These are phyloP conservation scores for Pantherophis guttatus DNA, from an alignment of 2,113 vertebrate species.

Conservation along the genomic window DNA sequence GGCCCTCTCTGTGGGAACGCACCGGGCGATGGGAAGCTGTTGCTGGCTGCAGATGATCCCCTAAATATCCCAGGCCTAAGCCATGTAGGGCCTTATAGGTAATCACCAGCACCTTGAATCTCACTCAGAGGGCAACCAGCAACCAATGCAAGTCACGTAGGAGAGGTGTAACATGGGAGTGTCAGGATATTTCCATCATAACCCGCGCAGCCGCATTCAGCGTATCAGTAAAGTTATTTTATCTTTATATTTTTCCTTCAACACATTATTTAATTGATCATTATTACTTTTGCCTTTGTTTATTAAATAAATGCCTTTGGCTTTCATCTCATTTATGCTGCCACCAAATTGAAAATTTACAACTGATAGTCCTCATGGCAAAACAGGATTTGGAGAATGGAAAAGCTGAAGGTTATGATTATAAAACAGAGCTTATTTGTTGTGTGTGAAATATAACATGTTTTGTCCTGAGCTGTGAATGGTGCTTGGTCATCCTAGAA, in stretches of 20 bases:
- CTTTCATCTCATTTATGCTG: not conserved
- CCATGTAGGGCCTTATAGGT: too few species aligned
- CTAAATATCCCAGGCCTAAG: too few species aligned
- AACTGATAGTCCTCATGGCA: not conserved
- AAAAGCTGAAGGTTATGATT: not conserved
- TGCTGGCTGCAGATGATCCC: too few species aligned
- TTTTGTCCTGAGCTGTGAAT: not conserved
- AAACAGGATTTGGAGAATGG: not conserved
- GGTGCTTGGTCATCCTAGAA: not conserved
- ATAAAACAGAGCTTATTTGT: not conserved
- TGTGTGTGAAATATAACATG: not conserved
- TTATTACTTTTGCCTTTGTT: not conserved
- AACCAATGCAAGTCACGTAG: too few species aligned
- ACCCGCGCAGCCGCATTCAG: too few species aligned
- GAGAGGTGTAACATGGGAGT: too few species aligned
- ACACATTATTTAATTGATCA: not conserved
- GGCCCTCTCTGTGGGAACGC: too few species aligned
- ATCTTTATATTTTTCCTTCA: not conserved
- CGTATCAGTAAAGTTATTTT: not conserved
- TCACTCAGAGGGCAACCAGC: too few species aligned
- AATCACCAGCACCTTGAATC: too few species aligned
- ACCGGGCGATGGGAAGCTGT: too few species aligned
- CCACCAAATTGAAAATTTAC: not conserved
- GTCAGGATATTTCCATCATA: too few species aligned
- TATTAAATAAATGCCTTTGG: not conserved